Evolutionary conservation across 2,113 vertebrate species (phyloP).

Genomic region (Corapipo altera): DNA sequence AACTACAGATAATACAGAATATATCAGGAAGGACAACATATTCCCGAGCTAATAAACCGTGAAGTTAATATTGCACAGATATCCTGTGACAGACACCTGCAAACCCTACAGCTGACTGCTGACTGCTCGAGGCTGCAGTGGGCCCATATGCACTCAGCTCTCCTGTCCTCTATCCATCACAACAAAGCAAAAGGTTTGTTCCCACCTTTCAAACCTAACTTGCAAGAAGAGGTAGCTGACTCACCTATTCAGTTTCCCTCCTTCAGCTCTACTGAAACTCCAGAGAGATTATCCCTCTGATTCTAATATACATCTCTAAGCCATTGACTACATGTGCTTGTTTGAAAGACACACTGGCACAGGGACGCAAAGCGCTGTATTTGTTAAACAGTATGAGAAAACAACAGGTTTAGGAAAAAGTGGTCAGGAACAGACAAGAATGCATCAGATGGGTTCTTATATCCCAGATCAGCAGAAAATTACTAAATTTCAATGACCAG

Average conservation of each 20-base stretch:
- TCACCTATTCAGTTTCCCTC: too few relatives aligned
- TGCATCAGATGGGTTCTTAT: not conserved
- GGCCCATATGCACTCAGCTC: not conserved
- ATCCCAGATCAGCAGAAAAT: not conserved
- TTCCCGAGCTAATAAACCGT: not conserved
- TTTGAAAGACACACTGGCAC: not conserved
- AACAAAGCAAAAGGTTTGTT: not conserved
- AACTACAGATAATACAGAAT: not conserved
- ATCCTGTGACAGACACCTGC: not conserved
- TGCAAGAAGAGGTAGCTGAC: too few relatives aligned
- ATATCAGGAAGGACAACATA: not conserved
- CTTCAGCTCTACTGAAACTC: too few relatives aligned
- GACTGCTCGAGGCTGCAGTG: not conserved
- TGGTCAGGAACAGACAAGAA: not conserved
- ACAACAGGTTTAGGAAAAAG: not conserved
- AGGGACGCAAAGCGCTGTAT: not conserved
- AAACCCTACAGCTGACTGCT: not conserved
- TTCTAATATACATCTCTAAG: not conserved
- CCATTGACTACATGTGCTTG: accelerated
- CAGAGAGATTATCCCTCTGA: too few relatives aligned
- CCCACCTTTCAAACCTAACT: not conserved
- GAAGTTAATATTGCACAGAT: not conserved
- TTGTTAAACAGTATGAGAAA: not conserved
- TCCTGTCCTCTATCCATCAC: not conserved
- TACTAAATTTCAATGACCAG: not conserved